phyloP scores from a whole-genome alignment of 2,888 invertebrate genomes.

The Ormyrus nitidulus region DNA sequence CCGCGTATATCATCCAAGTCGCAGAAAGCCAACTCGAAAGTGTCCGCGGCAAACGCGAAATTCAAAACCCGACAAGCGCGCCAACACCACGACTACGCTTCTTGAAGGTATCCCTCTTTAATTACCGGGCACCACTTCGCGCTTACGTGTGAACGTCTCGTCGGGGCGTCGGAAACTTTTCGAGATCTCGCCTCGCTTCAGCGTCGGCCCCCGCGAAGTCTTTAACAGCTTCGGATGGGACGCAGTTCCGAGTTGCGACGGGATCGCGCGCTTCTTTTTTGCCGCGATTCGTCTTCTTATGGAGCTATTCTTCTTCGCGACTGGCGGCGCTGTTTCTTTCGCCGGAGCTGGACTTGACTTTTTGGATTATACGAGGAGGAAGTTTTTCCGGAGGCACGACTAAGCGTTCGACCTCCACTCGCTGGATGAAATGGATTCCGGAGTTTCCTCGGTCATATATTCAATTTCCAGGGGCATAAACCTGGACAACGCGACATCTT shows the following conservation, averaged over 20 bases:
- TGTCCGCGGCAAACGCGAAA: slow-evolving; percentile 23
- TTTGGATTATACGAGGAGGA: neutral
- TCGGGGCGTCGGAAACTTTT: neutral
- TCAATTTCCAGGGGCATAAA: neutral
- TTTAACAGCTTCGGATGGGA: slow-evolving; percentile 33
- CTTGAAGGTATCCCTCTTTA: slow-evolving; percentile 32
- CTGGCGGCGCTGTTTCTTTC: slow-evolving; percentile 3
- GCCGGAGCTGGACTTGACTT: slow-evolving; percentile 6
- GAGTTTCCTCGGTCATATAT: neutral
- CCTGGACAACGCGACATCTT: too few species aligned
- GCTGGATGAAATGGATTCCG: slow-evolving; percentile 8
- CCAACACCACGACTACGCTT: neutral
- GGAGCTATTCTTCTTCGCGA: slow-evolving; percentile 10
- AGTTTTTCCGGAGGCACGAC: neutral
- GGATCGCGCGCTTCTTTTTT: neutral
- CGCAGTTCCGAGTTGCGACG: neutral
- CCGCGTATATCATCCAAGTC: neutral
- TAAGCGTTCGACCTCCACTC: slow-evolving; percentile 6
- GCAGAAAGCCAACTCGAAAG: slow-evolving; percentile 14
- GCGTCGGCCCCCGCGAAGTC: slow-evolving; percentile 17
- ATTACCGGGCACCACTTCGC: slow-evolving; percentile 25
- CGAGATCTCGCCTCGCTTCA: slow-evolving; percentile 8
- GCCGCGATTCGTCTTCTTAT: neutral
- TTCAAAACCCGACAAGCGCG: slow-evolving; percentile 21
- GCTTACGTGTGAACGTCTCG: neutral